These are phyloP conservation scores for Acipenser transmontanus DNA, from an alignment of 2,797 vertebrate genomes.

Conservation along the genomic window DNA sequence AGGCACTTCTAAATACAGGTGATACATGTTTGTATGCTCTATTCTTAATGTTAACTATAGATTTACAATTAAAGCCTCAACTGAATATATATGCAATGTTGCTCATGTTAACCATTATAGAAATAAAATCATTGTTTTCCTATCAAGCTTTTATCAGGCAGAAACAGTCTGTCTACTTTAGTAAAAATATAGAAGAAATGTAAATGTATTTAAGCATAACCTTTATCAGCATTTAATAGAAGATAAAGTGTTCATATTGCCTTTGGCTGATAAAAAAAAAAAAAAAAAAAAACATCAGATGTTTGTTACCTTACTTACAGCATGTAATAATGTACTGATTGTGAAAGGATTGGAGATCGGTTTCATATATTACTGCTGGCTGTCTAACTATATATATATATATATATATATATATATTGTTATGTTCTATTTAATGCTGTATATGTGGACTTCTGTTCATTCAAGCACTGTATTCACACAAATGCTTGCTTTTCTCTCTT, in stretches of 20 bases:
- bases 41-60: too few species aligned
- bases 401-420: not conserved
- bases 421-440: constrained; percentile 5
- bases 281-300: constrained; percentile 1
- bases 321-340: constrained; percentile 14
- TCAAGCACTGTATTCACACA: not conserved
- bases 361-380: constrained; percentile 5
- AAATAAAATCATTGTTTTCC: constrained; percentile 13
- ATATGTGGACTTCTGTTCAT: not conserved
- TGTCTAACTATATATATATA: constrained; percentile 8
- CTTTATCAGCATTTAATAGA: constrained; percentile 21
- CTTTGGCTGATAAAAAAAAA: constrained; percentile 17
- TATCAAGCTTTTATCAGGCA: constrained; percentile 17
- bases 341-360: constrained; percentile 17
- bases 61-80: too few species aligned
- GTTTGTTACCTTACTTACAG: constrained; percentile 8
- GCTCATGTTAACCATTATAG: constrained; percentile 8
- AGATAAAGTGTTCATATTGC: constrained; percentile 17
- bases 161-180: constrained; percentile 1
- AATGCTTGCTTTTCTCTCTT: not conserved
- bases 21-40: too few species aligned
- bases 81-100: not conserved
- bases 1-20: too few species aligned
- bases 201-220: constrained; percentile 19
- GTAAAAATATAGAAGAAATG: constrained; percentile 12